Evolutionary conservation across 2,888 invertebrate genomes (phyloP).

Genomic region (Diogma glabrata): DNA sequence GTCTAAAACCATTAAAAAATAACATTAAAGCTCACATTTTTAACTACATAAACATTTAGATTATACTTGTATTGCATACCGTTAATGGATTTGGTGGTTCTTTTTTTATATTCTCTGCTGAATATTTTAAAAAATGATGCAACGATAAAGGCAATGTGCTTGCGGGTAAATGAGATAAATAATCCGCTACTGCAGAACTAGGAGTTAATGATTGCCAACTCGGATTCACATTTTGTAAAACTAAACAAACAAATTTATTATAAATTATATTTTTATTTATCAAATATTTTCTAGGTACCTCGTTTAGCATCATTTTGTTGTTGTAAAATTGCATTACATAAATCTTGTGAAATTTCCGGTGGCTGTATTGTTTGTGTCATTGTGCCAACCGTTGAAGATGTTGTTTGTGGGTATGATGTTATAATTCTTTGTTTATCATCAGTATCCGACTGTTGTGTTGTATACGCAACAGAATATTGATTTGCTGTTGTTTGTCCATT

Average conservation of each 20-base stretch:
- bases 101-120: constrained; percentile 63
- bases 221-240: constrained; percentile 31
- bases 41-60: background rate
- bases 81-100: constrained; percentile 43
- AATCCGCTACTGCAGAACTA: constrained; percentile 74
- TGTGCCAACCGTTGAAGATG: constrained; percentile 20
- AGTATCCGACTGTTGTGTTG: constrained; percentile 13
- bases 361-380: constrained; percentile 30
- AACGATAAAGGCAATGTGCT: constrained; percentile 63
- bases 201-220: constrained; percentile 42
- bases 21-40: background rate
- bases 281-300: constrained; percentile 23
- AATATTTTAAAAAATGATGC: constrained; percentile 75
- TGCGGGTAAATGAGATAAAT: constrained; percentile 66
- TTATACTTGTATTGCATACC: constrained; percentile 28
- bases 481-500: constrained; percentile 36
- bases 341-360: constrained; percentile 35
- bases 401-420: constrained; percentile 25
- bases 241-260: constrained; percentile 18
- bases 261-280: background rate
- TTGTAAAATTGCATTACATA: constrained; percentile 35
- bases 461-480: constrained; percentile 17
- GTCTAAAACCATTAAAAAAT: constrained; percentile 10
- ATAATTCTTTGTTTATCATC: constrained; percentile 7
- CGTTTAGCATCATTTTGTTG: constrained; percentile 33